Percentiles rank a stretch among this genome's conserved stretches.
Evolutionary conservation across 1,140 invertebrate species (phyloP).

Genomic region (Ostrea edulis): DNA sequence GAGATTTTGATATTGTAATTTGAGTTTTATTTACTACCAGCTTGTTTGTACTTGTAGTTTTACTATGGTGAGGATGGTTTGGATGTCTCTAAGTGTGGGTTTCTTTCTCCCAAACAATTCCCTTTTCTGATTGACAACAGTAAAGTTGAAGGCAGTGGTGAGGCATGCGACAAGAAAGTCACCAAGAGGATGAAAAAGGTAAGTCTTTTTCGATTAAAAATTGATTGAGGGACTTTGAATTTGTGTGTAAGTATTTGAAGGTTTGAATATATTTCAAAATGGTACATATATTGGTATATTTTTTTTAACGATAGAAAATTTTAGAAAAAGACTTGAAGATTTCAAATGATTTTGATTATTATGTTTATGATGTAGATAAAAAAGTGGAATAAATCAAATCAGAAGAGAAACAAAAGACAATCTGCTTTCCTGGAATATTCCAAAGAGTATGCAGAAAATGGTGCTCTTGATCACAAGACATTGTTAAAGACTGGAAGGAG

Average conservation of each 20-base stretch:
- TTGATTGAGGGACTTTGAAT: background rate
- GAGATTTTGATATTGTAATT: background rate
- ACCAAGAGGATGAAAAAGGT: slow-evolving; percentile 67
- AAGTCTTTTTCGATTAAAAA: slow-evolving; percentile 11
- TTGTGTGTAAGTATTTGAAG: background rate
- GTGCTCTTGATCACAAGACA: background rate
- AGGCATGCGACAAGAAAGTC: slow-evolving; percentile 54
- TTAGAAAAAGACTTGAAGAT: background rate
- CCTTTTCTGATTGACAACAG: slow-evolving; percentile 90
- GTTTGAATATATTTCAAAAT: background rate
- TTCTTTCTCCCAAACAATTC: slow-evolving; percentile 89
- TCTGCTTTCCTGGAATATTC: slow-evolving; percentile 69
- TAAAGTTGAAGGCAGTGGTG: background rate
- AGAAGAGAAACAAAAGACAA: slow-evolving; percentile 40
- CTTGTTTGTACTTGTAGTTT: slow-evolving; percentile 80
- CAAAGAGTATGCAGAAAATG: slow-evolving; percentile 42
- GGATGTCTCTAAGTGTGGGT: slow-evolving; percentile 93
- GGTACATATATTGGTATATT: background rate
- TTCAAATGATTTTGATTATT: background rate
- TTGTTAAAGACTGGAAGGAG: slow-evolving; percentile 62
- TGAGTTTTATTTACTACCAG: background rate
- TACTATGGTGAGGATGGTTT: slow-evolving; percentile 99
- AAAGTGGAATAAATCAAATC: slow-evolving; percentile 65
- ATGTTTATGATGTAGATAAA: slow-evolving; percentile 58
- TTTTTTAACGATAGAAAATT: background rate